Evolutionary conservation across 2,888 invertebrate species (phyloP).

Genomic region (Athalia rosae): DNA sequence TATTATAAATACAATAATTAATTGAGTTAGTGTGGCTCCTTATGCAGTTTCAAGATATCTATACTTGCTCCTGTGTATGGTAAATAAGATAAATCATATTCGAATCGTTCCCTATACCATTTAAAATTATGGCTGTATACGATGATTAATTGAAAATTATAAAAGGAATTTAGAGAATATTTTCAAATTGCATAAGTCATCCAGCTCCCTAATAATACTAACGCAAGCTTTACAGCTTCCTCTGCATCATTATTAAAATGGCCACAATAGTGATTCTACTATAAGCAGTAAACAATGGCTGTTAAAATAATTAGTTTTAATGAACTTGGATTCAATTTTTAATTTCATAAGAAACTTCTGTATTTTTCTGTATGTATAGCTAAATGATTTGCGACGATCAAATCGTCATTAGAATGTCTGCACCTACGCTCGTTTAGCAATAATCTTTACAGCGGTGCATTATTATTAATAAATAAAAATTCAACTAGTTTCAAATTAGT

Average conservation of each 20-base stretch:
- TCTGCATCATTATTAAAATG: conserved; percentile 35
- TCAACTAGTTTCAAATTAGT: conserved; percentile 31
- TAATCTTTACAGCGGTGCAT: conserved; percentile 21
- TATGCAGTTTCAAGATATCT: conserved; percentile 35
- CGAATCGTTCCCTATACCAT: neutral
- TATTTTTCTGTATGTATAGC: conserved; percentile 2
- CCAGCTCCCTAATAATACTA: conserved; percentile 38
- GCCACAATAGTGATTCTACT: conserved; percentile 44
- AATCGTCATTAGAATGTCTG: conserved; percentile 8
- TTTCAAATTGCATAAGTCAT: conserved; percentile 36
- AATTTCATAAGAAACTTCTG: conserved; percentile 7
- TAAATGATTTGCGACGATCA: conserved; percentile 13
- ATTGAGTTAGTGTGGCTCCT: conserved; percentile 26
- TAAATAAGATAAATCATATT: conserved; percentile 23
- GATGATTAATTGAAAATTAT: conserved; percentile 26
- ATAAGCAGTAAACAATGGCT: conserved; percentile 39
- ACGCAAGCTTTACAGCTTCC: neutral
- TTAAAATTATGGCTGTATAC: neutral
- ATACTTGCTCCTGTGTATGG: conserved; percentile 3
- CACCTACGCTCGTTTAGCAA: neutral
- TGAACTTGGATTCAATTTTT: neutral
- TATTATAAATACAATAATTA: conserved; percentile 32
- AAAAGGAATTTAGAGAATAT: conserved; percentile 28
- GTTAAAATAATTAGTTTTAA: conserved; percentile 26
- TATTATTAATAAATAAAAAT: conserved; percentile 34